Evolutionary conservation across 2,113 vertebrate species (phyloP), one percentile per base, ranked within the genome.

Genomic region (Osmerus eperlanus): DNA sequence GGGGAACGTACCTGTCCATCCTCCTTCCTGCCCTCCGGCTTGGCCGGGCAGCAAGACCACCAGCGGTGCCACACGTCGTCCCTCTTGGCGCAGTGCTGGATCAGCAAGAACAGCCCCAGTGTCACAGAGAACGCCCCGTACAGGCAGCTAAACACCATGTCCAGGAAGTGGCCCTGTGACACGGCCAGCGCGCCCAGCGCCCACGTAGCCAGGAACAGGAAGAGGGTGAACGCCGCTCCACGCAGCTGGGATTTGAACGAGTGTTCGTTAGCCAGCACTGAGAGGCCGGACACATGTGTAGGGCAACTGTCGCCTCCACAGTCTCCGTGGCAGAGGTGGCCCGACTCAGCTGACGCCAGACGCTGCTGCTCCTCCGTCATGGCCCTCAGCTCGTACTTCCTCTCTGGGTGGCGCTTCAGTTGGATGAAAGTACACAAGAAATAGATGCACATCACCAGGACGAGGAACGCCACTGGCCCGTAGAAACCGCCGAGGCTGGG

Each of bases 131-230:
- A 98, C 71, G 96, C 97, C 81, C 97, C 97, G 0, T 99, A 99
- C 12, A 99, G 91, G 84, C 97, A 99, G 88, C 97, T 99, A 89
- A 99, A 99, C 87, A 99, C 94, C 96, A 99, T 97, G 91, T 98
- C 96, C 88, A 98, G 89, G 88, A 98, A 94, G 88, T 93, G 94
- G 72, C 94, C 95, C 90, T 98, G 96, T 0, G 96, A 95, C 80
- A 98, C 95, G 0, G 97, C 96, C 77, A 99, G 91, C 0, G 97
- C 97, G 58, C 96, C 97, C 2, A 99, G 97, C 23, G 95, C 91
- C 97, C 97, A 99, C 0, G 97, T 98, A 81, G 95, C 95, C 21
- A 92, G 76, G 77, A 98, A 98, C 18, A 99, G 90, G 81, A 99
- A 94, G 32, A 99, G 93, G 0, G 96, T 98, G 87, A 96, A 97